phyloP scores from a whole-genome alignment of 1,140 invertebrate genomes.

The Akabosia matsudoensis region DNA sequence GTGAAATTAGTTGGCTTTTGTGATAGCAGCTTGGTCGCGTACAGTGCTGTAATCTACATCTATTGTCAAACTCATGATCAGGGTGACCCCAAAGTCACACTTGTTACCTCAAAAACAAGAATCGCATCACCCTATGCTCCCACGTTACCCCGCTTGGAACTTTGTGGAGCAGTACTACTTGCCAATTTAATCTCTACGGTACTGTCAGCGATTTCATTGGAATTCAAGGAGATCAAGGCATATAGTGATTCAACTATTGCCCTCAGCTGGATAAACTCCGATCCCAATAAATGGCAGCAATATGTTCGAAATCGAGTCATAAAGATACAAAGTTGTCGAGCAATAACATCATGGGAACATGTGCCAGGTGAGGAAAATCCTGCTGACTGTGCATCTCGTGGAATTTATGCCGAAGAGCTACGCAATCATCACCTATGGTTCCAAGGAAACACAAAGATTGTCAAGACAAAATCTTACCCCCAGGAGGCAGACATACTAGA shows the following conservation, averaged over 20 bases:
- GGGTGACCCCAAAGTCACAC: too few relatives aligned
- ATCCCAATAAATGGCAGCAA: background rate
- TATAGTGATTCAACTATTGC: background rate
- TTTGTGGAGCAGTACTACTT: constrained; percentile 41
- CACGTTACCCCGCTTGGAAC: constrained; percentile 44
- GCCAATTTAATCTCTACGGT: constrained; percentile 35
- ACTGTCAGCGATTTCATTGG: background rate
- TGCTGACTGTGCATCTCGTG: background rate
- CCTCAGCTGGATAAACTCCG: background rate
- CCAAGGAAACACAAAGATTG: background rate
- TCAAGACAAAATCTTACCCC: background rate
- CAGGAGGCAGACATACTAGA: background rate
- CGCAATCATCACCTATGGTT: background rate
- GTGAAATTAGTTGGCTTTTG: too few relatives aligned
- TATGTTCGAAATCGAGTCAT: background rate
- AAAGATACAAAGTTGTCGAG: background rate
- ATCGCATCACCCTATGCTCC: constrained; percentile 38
- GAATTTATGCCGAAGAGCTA: background rate
- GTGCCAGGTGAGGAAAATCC: background rate
- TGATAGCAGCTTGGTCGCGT: too few relatives aligned
- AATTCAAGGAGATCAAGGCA: background rate
- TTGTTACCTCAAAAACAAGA: constrained; percentile 44
- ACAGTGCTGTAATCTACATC: too few relatives aligned
- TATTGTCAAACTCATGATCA: too few relatives aligned
- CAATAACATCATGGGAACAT: background rate